These are phyloP conservation scores for Oreochromis niloticus DNA, from an alignment of 2,113 vertebrate species.

Conservation along the genomic window DNA sequence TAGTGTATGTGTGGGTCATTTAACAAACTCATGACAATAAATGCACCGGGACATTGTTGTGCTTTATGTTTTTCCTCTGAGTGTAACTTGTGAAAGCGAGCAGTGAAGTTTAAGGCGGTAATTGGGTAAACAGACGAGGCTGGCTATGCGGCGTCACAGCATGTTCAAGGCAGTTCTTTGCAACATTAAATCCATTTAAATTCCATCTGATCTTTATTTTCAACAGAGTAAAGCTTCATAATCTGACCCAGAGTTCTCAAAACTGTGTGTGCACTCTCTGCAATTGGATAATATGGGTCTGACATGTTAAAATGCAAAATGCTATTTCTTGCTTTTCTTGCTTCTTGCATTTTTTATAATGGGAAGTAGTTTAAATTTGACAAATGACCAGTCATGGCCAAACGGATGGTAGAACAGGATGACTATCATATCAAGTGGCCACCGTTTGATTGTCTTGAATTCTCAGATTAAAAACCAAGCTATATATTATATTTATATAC, in stretches of 20 bases:
- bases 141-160: neutral
- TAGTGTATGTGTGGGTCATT: neutral
- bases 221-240: neutral
- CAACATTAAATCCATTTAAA: neutral
- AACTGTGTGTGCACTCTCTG: neutral
- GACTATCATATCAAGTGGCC: neutral
- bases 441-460: slow-evolving; percentile 30
- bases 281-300: neutral
- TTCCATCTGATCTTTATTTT: neutral
- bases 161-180: slow-evolving; percentile 41
- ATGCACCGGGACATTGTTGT: neutral
- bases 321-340: neutral
- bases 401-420: neutral
- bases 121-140: slow-evolving; percentile 9
- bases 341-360: neutral
- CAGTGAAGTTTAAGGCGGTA: slow-evolving; percentile 50
- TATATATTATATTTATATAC: neutral
- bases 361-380: neutral
- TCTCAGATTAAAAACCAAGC: neutral
- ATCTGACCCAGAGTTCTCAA: neutral
- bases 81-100: neutral
- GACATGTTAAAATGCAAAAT: neutral
- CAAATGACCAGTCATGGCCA: neutral
- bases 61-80: neutral
- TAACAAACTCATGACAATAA: neutral